phyloP scores from a whole-genome alignment of 2,113 vertebrate genomes.

The Silurus asotus region DNA sequence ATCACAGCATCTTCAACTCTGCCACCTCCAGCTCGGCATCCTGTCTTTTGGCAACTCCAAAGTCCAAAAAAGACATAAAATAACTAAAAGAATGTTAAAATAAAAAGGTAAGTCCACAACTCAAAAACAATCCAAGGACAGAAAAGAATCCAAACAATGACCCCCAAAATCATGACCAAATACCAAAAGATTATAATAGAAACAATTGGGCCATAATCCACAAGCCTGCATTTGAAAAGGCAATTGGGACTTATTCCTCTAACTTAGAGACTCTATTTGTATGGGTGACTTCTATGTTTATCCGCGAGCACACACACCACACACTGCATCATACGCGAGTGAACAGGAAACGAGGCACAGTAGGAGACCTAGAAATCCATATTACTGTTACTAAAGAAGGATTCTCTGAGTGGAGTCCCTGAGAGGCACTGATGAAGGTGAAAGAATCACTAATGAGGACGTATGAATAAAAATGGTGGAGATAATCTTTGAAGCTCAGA shows the following conservation, averaged over 20 bases:
- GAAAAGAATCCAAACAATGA: too few relatives aligned
- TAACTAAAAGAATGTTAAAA: too few relatives aligned
- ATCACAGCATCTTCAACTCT: too few relatives aligned
- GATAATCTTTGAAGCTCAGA: slow-evolving; percentile 10
- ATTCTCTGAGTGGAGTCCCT: not conserved
- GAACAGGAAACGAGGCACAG: slow-evolving; percentile 27
- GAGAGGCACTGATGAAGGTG: slow-evolving; percentile 5
- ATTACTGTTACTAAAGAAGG: slow-evolving; percentile 32
- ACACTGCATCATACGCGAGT: slow-evolving; percentile 27
- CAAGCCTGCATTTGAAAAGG: slow-evolving; percentile 21
- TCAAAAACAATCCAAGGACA: too few relatives aligned
- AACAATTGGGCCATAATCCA: not conserved
- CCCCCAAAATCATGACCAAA: not conserved
- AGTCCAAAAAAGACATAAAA: too few relatives aligned
- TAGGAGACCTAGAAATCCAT: slow-evolving; percentile 28
- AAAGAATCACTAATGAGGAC: slow-evolving; percentile 7
- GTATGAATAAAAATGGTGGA: not conserved
- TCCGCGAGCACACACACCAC: not conserved
- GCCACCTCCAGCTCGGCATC: too few relatives aligned
- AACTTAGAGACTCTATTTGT: slow-evolving; percentile 32
- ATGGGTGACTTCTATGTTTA: slow-evolving; percentile 7
- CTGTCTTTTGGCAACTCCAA: too few relatives aligned
- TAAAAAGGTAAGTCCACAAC: too few relatives aligned
- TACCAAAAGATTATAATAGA: not conserved
- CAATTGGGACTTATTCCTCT: slow-evolving; percentile 34